A percentile compares a stretch with the other conserved stretches of the same genome.
These are phyloP conservation scores for Neodiprion virginianus DNA, from an alignment of 1,140 invertebrate species.

Conservation along the genomic window DNA sequence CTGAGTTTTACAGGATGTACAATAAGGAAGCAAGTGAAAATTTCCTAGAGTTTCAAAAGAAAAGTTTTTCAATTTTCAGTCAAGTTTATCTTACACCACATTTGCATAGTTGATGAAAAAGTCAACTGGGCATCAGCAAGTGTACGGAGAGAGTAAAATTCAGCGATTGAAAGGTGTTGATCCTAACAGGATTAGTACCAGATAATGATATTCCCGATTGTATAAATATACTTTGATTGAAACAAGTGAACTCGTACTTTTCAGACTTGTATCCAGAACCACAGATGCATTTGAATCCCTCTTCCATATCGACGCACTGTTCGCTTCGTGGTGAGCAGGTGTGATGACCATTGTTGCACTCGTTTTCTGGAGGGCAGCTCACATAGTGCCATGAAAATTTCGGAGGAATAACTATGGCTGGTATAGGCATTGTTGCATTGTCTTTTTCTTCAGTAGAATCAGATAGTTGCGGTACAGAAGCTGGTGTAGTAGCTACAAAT, in stretches of 20 bases:
- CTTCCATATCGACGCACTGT: slow-evolving; percentile 77
- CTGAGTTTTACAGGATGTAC: too few species aligned
- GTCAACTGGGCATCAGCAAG: too few species aligned
- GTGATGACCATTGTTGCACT: slow-evolving; percentile 91
- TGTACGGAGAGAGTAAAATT: too few species aligned
- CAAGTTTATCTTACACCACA: too few species aligned
- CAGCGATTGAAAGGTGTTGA: too few species aligned
- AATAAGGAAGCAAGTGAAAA: too few species aligned
- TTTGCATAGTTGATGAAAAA: too few species aligned
- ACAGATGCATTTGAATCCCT: slow-evolving; percentile 87
- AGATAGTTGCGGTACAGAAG: slow-evolving; percentile 21
- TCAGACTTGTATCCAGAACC: slow-evolving; percentile 78
- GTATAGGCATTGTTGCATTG: slow-evolving; percentile 56
- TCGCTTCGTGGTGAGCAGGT: slow-evolving; percentile 87
- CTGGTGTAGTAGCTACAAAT: slow-evolving; percentile 33
- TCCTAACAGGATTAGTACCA: too few species aligned
- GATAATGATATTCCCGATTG: too few species aligned
- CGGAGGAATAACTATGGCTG: slow-evolving; percentile 40
- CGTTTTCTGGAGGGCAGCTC: slow-evolving; percentile 90
- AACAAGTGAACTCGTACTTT: slow-evolving; percentile 31
- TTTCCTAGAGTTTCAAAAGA: too few species aligned
- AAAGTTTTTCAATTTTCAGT: too few species aligned
- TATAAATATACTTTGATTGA: too few species aligned
- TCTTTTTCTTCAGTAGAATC: slow-evolving; percentile 60
- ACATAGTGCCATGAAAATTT: slow-evolving; percentile 85